phyloP scores from a whole-genome alignment of 1,140 invertebrate species.

The Pollicipes pollicipes region DNA sequence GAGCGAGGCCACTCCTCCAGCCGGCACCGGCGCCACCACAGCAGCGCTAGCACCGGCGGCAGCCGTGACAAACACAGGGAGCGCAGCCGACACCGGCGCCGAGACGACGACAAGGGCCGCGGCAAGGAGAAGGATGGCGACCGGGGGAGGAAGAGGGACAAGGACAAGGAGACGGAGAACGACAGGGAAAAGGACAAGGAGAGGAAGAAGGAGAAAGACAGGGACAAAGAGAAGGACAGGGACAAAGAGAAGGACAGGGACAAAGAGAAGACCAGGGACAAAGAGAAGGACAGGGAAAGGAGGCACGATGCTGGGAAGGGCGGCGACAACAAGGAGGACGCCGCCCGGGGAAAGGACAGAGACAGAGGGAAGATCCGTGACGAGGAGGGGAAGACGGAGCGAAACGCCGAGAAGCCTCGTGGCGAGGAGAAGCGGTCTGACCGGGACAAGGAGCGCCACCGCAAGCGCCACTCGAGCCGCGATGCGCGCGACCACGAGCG shows the following conservation, averaged over 20 bases:
- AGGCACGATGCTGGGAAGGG: too few relatives aligned
- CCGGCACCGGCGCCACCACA: constrained; percentile 8
- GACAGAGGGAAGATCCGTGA: too few relatives aligned
- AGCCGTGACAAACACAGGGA: neutral
- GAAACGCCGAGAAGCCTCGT: too few relatives aligned
- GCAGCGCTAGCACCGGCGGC: constrained; percentile 7
- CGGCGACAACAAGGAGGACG: too few relatives aligned
- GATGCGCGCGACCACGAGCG: constrained; percentile 13
- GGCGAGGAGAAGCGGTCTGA: too few relatives aligned
- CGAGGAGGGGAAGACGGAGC: too few relatives aligned
- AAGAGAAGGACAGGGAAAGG: too few relatives aligned
- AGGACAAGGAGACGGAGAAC: constrained; percentile 10
- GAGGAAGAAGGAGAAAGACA: constrained; percentile 20
- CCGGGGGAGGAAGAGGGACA: constrained; percentile 9
- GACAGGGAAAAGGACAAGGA: constrained; percentile 23
- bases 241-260: constrained; percentile 21
- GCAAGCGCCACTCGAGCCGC: constrained; percentile 17
- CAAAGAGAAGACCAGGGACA: too few relatives aligned
- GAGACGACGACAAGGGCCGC: constrained; percentile 10
- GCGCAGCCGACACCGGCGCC: neutral
- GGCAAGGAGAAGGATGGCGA: neutral
- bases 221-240: constrained; percentile 25
- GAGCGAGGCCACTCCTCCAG: neutral
- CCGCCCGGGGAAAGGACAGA: too few relatives aligned
- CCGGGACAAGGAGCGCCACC: constrained; percentile 13